These are phyloP conservation scores for Prionailurus bengalensis DNA, from an alignment of 2,113 vertebrate species.

Conservation along the genomic window DNA sequence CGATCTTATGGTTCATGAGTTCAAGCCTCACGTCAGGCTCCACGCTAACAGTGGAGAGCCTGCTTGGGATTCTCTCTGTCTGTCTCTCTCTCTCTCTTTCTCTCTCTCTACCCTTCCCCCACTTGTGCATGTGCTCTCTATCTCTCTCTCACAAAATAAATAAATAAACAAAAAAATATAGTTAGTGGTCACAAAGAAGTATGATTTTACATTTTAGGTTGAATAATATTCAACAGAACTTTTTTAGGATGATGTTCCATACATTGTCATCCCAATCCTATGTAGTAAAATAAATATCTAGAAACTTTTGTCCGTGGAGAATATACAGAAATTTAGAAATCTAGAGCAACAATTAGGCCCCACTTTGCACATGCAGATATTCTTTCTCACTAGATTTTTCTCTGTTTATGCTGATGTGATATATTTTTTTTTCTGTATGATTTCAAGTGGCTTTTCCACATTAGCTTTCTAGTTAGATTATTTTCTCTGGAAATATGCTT, in stretches of 20 bases:
- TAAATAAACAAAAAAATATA: neutral
- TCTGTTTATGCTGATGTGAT: neutral
- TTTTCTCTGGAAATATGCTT: neutral
- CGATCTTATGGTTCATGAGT: too few relatives aligned
- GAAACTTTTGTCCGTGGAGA: neutral
- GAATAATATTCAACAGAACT: neutral
- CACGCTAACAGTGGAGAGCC: too few relatives aligned
- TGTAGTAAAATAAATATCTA: neutral
- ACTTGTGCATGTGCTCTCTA: too few relatives aligned
- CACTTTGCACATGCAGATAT: neutral
- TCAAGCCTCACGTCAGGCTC: too few relatives aligned
- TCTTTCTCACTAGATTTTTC: constrained; percentile 17
- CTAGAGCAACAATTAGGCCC: neutral
- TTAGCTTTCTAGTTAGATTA: constrained; percentile 8
- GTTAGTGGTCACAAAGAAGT: neutral
- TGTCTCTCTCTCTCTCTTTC: too few relatives aligned
- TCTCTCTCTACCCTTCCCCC: too few relatives aligned
- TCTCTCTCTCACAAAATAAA: too few relatives aligned
- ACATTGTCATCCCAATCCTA: neutral
- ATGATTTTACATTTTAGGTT: neutral
- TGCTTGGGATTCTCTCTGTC: too few relatives aligned
- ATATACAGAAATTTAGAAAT: constrained; percentile 30
- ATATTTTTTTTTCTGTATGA: neutral
- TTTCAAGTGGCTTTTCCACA: neutral
- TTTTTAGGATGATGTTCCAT: neutral